These are phyloP conservation scores for Drosophila putrida DNA, from an alignment of 2,888 invertebrate genomes.

Conservation along the genomic window DNA sequence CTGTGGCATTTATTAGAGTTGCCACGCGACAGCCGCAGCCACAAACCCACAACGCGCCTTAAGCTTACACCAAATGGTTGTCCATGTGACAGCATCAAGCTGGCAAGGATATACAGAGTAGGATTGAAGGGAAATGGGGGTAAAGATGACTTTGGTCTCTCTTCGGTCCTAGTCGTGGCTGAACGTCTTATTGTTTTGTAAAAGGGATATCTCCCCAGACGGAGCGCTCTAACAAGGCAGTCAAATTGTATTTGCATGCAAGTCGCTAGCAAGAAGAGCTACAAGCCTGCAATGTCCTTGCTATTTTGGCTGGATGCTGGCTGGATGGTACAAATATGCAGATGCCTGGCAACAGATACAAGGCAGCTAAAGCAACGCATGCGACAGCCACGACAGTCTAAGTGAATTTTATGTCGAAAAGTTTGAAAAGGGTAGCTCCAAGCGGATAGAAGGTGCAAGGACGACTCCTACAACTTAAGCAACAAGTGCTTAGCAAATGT, in stretches of 20 bases:
- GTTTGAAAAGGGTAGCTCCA: conserved; percentile 70
- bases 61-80: conserved; percentile 74
- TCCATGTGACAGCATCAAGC: conserved; percentile 68
- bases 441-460: conserved; percentile 1
- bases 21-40: conserved; percentile 66
- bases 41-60: conserved; percentile 66
- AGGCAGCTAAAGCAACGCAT: conserved; percentile 65
- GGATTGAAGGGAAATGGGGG: not conserved
- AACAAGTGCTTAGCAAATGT: conserved; percentile 71
- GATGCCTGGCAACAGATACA: conserved; percentile 68
- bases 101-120: not conserved
- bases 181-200: conserved; percentile 70
- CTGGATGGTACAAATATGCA: conserved; percentile 71
- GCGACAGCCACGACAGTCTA: conserved; percentile 78
- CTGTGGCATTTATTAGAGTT: conserved; percentile 75
- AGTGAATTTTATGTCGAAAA: conserved; percentile 78
- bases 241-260: conserved; percentile 79
- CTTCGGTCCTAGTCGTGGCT: conserved; percentile 24
- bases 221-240: conserved; percentile 71
- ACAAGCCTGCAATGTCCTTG: conserved; percentile 71
- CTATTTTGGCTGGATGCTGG: conserved; percentile 27
- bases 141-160: conserved; percentile 36
- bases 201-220: conserved; percentile 46
- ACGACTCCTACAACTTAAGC: conserved; percentile 49
- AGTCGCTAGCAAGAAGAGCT: conserved; percentile 45